These are phyloP conservation scores for Pao palembangensis DNA, from an alignment of 2,113 vertebrate species.

Conservation along the genomic window DNA sequence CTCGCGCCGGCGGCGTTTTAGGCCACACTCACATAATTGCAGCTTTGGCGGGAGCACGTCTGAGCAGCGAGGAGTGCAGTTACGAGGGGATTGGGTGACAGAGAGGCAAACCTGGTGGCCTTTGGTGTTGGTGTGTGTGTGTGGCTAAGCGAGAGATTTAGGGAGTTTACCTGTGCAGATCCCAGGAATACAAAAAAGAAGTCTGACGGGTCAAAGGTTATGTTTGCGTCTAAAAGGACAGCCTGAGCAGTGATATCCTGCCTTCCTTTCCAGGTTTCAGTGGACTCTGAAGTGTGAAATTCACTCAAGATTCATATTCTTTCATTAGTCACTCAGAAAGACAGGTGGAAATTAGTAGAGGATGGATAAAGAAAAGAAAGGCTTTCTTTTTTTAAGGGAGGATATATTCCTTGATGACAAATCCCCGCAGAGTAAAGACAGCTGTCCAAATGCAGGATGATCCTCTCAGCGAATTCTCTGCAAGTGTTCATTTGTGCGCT, in stretches of 20 bases:
- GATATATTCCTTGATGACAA: constrained; percentile 54
- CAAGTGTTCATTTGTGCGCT: constrained; percentile 44
- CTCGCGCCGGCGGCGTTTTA: constrained; percentile 74
- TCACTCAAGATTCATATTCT: constrained; percentile 49
- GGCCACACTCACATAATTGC: constrained; percentile 83
- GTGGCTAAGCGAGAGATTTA: constrained; percentile 28
- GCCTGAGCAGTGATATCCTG: constrained; percentile 35
- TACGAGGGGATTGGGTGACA: constrained; percentile 79
- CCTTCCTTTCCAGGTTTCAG: constrained; percentile 8
- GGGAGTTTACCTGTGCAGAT: constrained; percentile 58
- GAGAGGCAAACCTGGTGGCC: constrained; percentile 65
- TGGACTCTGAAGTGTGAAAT: constrained; percentile 13
- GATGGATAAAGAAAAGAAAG: constrained; percentile 37
- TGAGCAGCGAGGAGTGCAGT: constrained; percentile 77
- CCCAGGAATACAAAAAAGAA: constrained; percentile 50
- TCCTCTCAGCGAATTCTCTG: constrained; percentile 49
- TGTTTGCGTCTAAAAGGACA: constrained; percentile 70
- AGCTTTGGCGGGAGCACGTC: constrained; percentile 83
- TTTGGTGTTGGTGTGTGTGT: constrained; percentile 41
- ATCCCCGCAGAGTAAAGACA: constrained; percentile 55
- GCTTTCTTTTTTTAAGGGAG: constrained; percentile 29
- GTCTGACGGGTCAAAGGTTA: constrained; percentile 60
- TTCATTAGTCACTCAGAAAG: constrained; percentile 44
- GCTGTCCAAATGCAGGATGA: constrained; percentile 62
- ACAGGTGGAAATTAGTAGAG: constrained; percentile 54